Evolutionary conservation across 2,797 vertebrate species (phyloP).

Genomic region (Micromesistius poutassou): DNA sequence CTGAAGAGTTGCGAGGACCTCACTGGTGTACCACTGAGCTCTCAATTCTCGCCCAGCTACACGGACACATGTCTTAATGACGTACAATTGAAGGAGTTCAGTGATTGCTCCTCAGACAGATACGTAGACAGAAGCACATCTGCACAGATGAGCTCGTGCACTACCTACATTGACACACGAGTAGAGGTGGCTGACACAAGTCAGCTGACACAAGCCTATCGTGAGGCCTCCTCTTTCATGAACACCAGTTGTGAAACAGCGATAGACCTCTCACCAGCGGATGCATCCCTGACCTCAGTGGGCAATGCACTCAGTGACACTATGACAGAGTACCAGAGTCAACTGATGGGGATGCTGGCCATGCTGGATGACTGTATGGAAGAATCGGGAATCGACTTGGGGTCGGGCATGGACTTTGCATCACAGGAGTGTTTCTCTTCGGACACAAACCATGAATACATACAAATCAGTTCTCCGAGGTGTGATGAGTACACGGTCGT

Average conservation of each 20-base stretch:
- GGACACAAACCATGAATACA: slow-evolving; percentile 63
- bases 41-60: slow-evolving; percentile 32
- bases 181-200: slow-evolving; percentile 32
- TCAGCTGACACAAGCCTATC: not conserved
- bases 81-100: slow-evolving; percentile 20
- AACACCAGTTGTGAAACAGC: slow-evolving; percentile 14
- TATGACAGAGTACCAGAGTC: slow-evolving; percentile 65
- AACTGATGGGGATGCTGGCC: slow-evolving; percentile 69
- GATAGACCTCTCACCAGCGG: slow-evolving; percentile 11
- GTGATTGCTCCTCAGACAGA: slow-evolving; percentile 22
- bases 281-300: slow-evolving; percentile 62
- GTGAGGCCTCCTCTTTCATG: not conserved
- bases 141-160: slow-evolving; percentile 40
- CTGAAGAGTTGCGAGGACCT: slow-evolving; percentile 73
- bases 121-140: not conserved
- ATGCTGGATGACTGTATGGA: slow-evolving; percentile 76
- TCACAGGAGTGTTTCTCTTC: slow-evolving; percentile 66
- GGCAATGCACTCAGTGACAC: slow-evolving; percentile 73
- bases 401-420: slow-evolving; percentile 71
- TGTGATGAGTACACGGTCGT: slow-evolving; percentile 11
- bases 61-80: slow-evolving; percentile 18
- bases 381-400: slow-evolving; percentile 67
- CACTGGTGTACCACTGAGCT: slow-evolving; percentile 42
- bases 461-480: slow-evolving; percentile 51
- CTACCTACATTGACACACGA: slow-evolving; percentile 55